Evolutionary conservation across 1,140 invertebrate species (phyloP).

Genomic region (Bactericera cockerelli): DNA sequence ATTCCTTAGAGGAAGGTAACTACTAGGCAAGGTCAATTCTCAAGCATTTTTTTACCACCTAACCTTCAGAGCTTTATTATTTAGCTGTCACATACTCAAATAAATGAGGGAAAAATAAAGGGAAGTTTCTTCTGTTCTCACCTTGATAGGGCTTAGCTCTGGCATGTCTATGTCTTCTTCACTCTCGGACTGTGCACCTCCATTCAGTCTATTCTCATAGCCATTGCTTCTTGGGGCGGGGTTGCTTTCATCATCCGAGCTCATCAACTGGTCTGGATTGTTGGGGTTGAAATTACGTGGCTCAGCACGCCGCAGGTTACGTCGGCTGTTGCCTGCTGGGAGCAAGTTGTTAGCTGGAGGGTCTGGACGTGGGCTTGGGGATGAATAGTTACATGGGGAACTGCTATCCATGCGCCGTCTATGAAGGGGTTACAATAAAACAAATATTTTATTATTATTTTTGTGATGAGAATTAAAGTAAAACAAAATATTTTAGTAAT

Average conservation of each 20-base stretch:
- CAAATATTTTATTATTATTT: neutral
- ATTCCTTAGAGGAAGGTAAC: too few species aligned
- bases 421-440: neutral
- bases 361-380: neutral
- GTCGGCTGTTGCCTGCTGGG: neutral
- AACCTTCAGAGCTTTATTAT: too few species aligned
- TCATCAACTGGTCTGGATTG: conserved; percentile 18
- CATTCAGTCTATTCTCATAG: conserved; percentile 30
- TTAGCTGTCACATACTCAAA: too few species aligned
- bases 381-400: neutral
- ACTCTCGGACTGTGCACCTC: conserved; percentile 27
- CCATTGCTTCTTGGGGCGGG: conserved; percentile 32
- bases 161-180: conserved; percentile 44
- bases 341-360: neutral
- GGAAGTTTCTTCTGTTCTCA: conserved; percentile 7
- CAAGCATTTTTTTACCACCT: too few species aligned
- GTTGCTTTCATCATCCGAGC: neutral
- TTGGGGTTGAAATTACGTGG: conserved; percentile 3
- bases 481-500: neutral
- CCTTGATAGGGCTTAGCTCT: conserved; percentile 34
- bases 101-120: too few species aligned
- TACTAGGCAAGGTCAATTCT: too few species aligned
- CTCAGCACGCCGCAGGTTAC: neutral
- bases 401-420: neutral
- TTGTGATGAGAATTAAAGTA: neutral